Conservation (phyloP, 2,888 invertebrate species). For the Alviniconcha strummeri region DNA sequence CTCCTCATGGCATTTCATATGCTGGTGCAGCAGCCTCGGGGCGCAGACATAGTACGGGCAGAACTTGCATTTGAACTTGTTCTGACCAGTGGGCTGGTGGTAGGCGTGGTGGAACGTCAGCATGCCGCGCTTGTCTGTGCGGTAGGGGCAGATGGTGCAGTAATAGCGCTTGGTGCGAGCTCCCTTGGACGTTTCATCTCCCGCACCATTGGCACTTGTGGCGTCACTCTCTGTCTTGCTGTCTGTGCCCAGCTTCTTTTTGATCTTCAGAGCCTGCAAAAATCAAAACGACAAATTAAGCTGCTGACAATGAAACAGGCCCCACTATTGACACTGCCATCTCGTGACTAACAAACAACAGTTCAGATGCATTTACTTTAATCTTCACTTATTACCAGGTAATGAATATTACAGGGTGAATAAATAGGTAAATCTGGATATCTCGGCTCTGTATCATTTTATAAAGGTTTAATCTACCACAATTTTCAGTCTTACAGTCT, state of each 20-base stretch:
- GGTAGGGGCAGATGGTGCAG: constrained; percentile 85
- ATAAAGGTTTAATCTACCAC: too few species aligned
- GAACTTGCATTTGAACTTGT: constrained; percentile 85
- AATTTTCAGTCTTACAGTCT: too few species aligned
- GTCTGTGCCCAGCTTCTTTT: constrained; percentile 33
- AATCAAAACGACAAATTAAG: background rate
- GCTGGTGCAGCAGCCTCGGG: constrained; percentile 78
- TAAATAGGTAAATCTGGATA: too few species aligned
- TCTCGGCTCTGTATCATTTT: too few species aligned
- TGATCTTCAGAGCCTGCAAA: constrained; percentile 31
- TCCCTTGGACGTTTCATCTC: background rate
- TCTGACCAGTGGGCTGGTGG: constrained; percentile 81
- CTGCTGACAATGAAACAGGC: background rate
- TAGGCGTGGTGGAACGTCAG: constrained; percentile 78
- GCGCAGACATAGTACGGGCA: constrained; percentile 85
- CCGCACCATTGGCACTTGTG: background rate
- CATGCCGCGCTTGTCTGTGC: constrained; percentile 62
- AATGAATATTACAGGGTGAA: too few species aligned
- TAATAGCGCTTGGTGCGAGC: constrained; percentile 53
- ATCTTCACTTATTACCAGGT: too few species aligned
- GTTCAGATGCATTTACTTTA: too few species aligned
- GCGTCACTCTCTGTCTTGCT: background rate
- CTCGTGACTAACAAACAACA: too few species aligned
- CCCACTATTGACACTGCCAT: background rate
- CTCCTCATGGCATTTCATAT: constrained; percentile 75